Conservation (phyloP, 2,113 vertebrate genomes). For the Gymnorhina tibicen region DNA sequence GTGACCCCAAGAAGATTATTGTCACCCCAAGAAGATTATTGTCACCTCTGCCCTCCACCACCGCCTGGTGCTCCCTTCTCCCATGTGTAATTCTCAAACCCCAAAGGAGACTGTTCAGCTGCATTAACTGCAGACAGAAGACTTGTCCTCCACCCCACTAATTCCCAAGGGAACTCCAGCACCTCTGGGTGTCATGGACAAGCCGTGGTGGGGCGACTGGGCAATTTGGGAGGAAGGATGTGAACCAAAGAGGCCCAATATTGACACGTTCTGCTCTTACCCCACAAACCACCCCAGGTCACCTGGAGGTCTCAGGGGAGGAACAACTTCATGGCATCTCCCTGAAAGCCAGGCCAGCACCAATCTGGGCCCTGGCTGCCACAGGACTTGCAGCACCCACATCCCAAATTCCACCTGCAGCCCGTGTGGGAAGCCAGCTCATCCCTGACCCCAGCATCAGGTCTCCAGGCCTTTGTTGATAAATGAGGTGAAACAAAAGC, state of each 20-base stretch:
- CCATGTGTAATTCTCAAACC: fast-evolving
- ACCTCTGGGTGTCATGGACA: fast-evolving
- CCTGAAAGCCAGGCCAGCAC: neutral
- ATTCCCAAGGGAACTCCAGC: neutral
- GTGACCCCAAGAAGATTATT: neutral
- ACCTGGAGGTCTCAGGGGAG: neutral
- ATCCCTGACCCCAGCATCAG: neutral
- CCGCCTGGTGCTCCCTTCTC: neutral
- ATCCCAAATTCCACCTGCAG: neutral
- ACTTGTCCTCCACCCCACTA: neutral
- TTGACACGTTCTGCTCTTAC: fast-evolving
- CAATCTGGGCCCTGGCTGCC: neutral
- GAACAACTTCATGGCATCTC: neutral
- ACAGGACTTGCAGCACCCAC: neutral
- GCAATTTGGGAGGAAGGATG: neutral
- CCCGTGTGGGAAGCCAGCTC: neutral
- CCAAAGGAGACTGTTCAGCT: neutral
- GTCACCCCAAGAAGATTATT: neutral
- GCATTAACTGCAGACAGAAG: neutral
- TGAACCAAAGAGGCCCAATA: neutral
- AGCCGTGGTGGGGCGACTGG: neutral
- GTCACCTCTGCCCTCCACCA: neutral
- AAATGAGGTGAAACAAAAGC: neutral
- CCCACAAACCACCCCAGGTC: neutral
- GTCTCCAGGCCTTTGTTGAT: neutral